Base-by-base conservation (phyloP, 2,113 vertebrate genomes). In the Chaenocephalus aceratus region DNA sequence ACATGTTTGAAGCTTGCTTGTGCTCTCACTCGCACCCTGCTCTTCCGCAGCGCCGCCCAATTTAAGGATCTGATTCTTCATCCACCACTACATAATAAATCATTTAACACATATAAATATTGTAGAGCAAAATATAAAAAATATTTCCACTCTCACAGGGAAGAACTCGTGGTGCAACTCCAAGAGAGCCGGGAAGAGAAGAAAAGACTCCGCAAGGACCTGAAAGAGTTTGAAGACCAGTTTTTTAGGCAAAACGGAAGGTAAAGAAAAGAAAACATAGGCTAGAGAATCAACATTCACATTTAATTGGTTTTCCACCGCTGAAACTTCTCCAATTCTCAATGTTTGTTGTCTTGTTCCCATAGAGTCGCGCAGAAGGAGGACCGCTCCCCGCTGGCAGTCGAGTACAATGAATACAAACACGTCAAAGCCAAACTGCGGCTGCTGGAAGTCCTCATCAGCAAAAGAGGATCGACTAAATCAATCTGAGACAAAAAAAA, bases 181-280 rank as follows among this genome's bases (percentile, higher is more conserved):
- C 98, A 98, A 73, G 97, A 99, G 90, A 94, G 97, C 60, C 95
- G 96, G 78, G 97, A 99, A 88, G 98, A 99, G 89, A 99, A 99
- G 88, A 99, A 98, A 90, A 95, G 92, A 64, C 96, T 99, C 88
- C 95, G 98, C 80, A 98, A 99, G 91, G 96, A 95, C 91, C 94
- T 99, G 84, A 96, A 97, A 86, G 98, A 99, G 71, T 99, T 99
- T 56, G 98, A 99, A 93, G 98, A 99, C 64, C 97, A 95, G 85
- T 99, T 99, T 93, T 97, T 99, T 80, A 94, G 96, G 80, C 97
- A 98, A 77, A 97, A 99, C 14, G 98, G 97, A 95, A 98, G 98
- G 98, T 99, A 94, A 64, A 23, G 80, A 48, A n/a, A 23, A 10
- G 65, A 14, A 67, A 41, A 46, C 41, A 56, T 26, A 30, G 41